phyloP scores from a whole-genome alignment of 2,113 vertebrate genomes.

The Gambusia affinis region DNA sequence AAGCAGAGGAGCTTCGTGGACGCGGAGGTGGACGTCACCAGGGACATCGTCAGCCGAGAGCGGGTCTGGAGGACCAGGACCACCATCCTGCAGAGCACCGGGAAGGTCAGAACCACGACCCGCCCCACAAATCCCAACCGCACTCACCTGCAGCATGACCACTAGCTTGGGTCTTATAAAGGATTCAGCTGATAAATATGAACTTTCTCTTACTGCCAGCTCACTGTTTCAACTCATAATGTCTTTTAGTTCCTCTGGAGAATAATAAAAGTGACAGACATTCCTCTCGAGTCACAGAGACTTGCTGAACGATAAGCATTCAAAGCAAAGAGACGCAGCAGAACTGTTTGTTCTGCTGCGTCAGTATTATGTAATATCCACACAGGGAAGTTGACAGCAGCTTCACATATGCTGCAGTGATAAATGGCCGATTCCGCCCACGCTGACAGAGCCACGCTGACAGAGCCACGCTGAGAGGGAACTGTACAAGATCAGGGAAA shows the following conservation, averaged over 20 bases:
- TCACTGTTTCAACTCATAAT: too few relatives aligned
- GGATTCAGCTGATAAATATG: not conserved
- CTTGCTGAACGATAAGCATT: not conserved
- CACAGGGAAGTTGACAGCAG: not conserved
- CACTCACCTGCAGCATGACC: not conserved
- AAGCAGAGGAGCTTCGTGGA: slow-evolving; percentile 99
- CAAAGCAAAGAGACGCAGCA: not conserved
- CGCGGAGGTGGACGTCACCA: slow-evolving; percentile 95
- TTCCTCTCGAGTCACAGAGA: not conserved
- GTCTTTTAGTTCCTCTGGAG: too few relatives aligned
- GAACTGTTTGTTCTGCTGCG: not conserved
- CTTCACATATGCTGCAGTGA: not conserved
- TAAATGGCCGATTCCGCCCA: not conserved
- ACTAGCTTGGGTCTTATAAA: not conserved
- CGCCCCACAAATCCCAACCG: not conserved
- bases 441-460: not conserved
- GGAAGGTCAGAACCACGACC: slow-evolving; percentile 84
- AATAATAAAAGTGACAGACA: not conserved
- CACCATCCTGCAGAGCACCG: slow-evolving; percentile 96
- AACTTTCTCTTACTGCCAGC: not conserved
- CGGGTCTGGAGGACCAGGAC: slow-evolving; percentile 97
- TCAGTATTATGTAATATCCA: not conserved
- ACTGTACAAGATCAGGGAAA: not conserved
- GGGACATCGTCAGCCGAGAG: slow-evolving; percentile 98
- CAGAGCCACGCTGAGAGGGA: not conserved